Base-by-base conservation (phyloP, 2,888 invertebrate species). In the Spilosoma lubricipeda region DNA sequence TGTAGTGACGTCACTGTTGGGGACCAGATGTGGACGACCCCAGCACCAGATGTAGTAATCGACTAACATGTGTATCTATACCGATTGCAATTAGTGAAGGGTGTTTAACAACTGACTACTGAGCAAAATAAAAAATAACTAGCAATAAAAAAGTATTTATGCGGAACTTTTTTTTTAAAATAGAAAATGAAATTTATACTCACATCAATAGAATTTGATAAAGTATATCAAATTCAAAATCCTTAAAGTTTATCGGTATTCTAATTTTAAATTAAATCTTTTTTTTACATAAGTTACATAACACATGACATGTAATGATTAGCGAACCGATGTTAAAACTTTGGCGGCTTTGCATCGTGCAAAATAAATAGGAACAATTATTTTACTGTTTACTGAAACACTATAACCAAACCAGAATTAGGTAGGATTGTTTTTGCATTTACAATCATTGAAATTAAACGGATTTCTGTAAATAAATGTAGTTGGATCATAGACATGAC, bases 31-130 rank as follows among this genome's bases (percentile, higher is more conserved):
- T 90, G 90, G 80, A 67, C 76, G 79, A 81, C 82, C 78, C 83
- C 80, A 80, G 66, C 75, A 88, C 92, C 93, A 93, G 93, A 93
- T 93, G 93, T 89, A 88, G 85, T 80, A 75, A 87, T 88, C 92
- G 88, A 88, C 88, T 92, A 92, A 94, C 94, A 94, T 94, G 91
- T 94, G 94, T 94, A 93, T 87, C 87, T 87, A 84, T 88, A 87
- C 87, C 84, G 87, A 87, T 88, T 86, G 83, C 84, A 79, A 76
- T 81, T 79, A 81, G 80, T 82, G 86, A 88, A 86, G 87, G 86
- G 85, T 86, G 86, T 85, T 83, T 82, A 81, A 82, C 78, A 80
- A 76, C 82, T 82, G 81, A 77, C 82, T 82, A 81, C 84, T 83
- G 83, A 71, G 63, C 27, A 42, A 65, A 73, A 36, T 71, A 70